Evolutionary conservation across 1,140 invertebrate genomes (phyloP).

Genomic region (fruit fly (Drosophila melanogaster)): Release_6_plus_ISO1_MT NT_037436.4:12224501-12225000

Average conservation of each 20-base stretch:
- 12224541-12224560: conserved; percentile 10
- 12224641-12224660: conserved; percentile 19
- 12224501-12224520: not conserved
- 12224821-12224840: conserved; percentile 68
- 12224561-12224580: conserved; percentile 25
- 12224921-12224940: conserved; percentile 41
- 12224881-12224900: conserved; percentile 3
- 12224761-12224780: conserved; percentile 60
- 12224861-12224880: conserved; percentile 3
- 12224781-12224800: conserved; percentile 77
- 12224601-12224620: conserved; percentile 17
- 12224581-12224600: conserved; percentile 16
- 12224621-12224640: conserved; percentile 11
- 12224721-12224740: not conserved
- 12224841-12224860: conserved; percentile 18
- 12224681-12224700: conserved; percentile 29
- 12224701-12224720: conserved; percentile 41
- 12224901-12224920: conserved; percentile 40
- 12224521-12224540: conserved; percentile 18
- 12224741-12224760: conserved; percentile 50
- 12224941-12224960: conserved; percentile 39
- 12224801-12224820: conserved; percentile 80
- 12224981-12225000: conserved; percentile 58
- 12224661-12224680: conserved; percentile 34
- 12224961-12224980: conserved; percentile 48